Evolutionary conservation across 2,797 vertebrate species (phyloP).

Genomic region (Danionella dracula): DNA sequence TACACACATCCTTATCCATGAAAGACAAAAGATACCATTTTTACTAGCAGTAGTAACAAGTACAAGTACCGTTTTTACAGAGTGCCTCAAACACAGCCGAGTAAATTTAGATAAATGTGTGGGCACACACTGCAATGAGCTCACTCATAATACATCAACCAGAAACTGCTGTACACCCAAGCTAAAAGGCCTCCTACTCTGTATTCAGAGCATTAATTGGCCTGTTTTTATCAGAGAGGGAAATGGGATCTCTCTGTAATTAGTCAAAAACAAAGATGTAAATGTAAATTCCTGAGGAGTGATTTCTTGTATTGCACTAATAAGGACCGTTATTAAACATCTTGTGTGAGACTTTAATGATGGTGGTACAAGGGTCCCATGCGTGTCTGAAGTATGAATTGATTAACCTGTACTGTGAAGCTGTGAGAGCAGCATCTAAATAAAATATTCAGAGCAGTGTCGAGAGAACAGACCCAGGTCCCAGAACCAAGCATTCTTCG

Average conservation of each 20-base stretch:
- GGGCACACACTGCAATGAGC: constrained; percentile 31
- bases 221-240: constrained; percentile 26
- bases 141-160: constrained; percentile 42
- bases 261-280: constrained; percentile 5
- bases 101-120: constrained; percentile 44
- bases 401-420: constrained; percentile 36
- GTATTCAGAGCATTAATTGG: constrained; percentile 36
- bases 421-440: constrained; percentile 45
- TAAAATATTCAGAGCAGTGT: constrained; percentile 53
- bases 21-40: constrained; percentile 9
- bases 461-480: constrained; percentile 42
- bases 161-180: constrained; percentile 30
- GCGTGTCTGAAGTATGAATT: constrained; percentile 18
- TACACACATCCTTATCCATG: constrained; percentile 7
- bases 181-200: constrained; percentile 39
- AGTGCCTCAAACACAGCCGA: constrained; percentile 23
- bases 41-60: background rate
- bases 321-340: constrained; percentile 32
- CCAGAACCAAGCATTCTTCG: constrained; percentile 46
- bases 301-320: constrained; percentile 24
- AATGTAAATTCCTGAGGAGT: background rate
- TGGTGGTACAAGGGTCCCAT: constrained; percentile 25
- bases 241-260: constrained; percentile 22
- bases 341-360: constrained; percentile 41
- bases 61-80: constrained; percentile 22